Evolutionary conservation across 2,113 vertebrate species (phyloP).

Genomic region (Thunnus thynnus): DNA sequence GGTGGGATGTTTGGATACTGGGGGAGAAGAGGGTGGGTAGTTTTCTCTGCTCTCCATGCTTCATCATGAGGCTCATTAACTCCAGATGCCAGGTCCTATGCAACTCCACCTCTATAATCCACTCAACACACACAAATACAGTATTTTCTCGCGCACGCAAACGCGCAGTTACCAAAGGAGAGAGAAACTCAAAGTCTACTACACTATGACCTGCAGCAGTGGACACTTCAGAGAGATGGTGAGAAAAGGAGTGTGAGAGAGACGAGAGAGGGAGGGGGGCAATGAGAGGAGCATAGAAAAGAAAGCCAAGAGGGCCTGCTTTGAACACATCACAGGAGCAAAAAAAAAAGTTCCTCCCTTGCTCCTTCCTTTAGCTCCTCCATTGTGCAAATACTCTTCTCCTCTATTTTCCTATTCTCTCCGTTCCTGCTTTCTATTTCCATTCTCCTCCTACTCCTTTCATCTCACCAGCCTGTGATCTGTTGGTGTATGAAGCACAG

Average conservation of each 20-base stretch:
- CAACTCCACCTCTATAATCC: conserved; percentile 54
- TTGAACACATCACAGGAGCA: conserved; percentile 69
- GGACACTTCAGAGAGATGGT: conserved; percentile 68
- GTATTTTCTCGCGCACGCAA: neutral
- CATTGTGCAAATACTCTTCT: conserved; percentile 54
- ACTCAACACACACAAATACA: conserved; percentile 9
- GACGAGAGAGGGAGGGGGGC: conserved; percentile 1
- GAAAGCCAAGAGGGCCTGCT: conserved; percentile 67
- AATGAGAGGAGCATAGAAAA: conserved; percentile 45
- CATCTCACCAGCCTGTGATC: conserved; percentile 70
- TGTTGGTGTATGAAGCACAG: conserved; percentile 56
- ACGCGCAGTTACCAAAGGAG: conserved; percentile 26
- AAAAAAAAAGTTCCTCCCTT: conserved; percentile 44
- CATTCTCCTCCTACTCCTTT: conserved; percentile 50
- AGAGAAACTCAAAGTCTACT: conserved; percentile 40
- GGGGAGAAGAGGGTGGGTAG: conserved; percentile 19
- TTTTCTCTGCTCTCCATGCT: conserved; percentile 44
- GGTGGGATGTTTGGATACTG: conserved; percentile 10
- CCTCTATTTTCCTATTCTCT: conserved; percentile 19
- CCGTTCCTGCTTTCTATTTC: conserved; percentile 44
- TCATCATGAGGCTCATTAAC: conserved; percentile 75
- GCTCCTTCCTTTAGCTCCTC: conserved; percentile 47
- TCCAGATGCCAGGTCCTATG: conserved; percentile 65
- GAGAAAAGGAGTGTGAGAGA: conserved; percentile 19
- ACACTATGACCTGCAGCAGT: conserved; percentile 59